Conservation (phyloP, 1,140 invertebrate genomes). For the Diprion similis region DNA sequence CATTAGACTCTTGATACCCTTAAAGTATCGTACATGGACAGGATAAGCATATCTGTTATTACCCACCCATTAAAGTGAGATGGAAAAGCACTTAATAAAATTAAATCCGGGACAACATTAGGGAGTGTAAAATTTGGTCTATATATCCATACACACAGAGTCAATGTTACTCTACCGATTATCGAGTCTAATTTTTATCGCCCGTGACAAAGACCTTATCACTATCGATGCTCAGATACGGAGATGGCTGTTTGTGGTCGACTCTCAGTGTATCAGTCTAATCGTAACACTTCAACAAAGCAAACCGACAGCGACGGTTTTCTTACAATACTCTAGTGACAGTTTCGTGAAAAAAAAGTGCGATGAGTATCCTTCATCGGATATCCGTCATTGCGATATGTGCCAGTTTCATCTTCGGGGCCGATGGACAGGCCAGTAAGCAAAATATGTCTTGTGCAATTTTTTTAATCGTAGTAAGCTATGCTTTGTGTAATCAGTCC, state of each 20-base stretch:
- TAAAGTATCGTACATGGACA: no score
- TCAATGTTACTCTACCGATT: neutral
- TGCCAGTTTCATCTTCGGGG: neutral
- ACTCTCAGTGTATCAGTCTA: neutral
- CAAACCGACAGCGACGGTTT: neutral
- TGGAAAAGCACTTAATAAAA: no score
- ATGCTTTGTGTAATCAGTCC: no score
- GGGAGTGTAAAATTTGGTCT: no score
- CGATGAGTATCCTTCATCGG: neutral
- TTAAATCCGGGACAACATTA: no score
- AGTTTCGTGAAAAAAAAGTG: neutral
- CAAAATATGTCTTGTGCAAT: neutral
- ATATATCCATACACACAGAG: neutral
- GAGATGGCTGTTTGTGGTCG: constrained; percentile 3
- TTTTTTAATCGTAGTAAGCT: no score
- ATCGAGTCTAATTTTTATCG: neutral
- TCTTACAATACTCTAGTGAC: neutral
- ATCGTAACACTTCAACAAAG: neutral
- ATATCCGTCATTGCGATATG: neutral
- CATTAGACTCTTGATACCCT: no score
- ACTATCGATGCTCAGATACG: neutral
- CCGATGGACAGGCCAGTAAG: neutral
- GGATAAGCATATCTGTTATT: no score
- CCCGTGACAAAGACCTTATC: constrained; percentile 1
- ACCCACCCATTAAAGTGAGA: no score